Percentiles rank a stretch among this genome's conserved stretches.
Conservation (phyloP, 2,113 vertebrate species). For the Oncorhynchus masou region DNA sequence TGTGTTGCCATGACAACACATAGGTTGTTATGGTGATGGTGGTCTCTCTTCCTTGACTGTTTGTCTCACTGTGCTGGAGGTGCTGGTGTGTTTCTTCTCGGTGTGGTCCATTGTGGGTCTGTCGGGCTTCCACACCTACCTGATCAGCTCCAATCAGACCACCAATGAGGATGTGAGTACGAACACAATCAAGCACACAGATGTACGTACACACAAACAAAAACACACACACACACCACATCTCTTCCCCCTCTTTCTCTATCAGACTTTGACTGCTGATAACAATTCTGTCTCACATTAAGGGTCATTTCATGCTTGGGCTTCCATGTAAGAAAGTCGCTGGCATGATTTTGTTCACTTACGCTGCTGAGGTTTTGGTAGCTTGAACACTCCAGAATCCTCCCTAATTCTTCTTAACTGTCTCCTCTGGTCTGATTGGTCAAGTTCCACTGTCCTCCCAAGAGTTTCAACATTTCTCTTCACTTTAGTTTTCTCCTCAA, state of each 20-base stretch:
- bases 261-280: not conserved
- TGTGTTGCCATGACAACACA: no score
- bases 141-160: constrained; percentile 97
- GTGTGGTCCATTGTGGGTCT: constrained; percentile 95
- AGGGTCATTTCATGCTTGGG: not conserved
- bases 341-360: not conserved
- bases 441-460: constrained; percentile 46
- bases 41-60: constrained; percentile 77
- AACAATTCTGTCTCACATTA: not conserved
- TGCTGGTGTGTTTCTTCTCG: constrained; percentile 94
- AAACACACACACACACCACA: no score
- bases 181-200: not conserved
- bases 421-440: not conserved
- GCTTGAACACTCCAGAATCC: not conserved
- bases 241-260: not conserved
- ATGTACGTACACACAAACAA: no score
- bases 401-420: not conserved
- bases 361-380: not conserved
- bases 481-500: not conserved
- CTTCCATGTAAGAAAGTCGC: not conserved
- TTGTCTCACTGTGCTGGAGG: constrained; percentile 83
- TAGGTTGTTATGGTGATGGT: no score
- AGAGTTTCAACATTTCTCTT: no score
- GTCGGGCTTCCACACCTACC: constrained; percentile 93
- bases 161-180: constrained; percentile 94